These are phyloP conservation scores for Lordiphosa mommai DNA, from an alignment of 1,140 invertebrate genomes.

Conservation along the genomic window DNA sequence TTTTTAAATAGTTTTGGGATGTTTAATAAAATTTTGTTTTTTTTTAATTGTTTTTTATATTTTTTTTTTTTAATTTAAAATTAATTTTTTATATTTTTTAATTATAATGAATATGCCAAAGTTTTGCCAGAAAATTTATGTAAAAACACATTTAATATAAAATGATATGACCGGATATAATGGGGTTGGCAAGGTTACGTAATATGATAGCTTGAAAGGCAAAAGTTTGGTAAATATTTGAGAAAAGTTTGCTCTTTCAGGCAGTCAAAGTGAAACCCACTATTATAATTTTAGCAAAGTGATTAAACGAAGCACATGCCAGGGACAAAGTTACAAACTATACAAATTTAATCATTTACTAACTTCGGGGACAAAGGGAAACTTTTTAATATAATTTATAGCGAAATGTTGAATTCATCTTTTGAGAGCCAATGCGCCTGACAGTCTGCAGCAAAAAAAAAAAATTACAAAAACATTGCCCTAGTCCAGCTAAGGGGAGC, in stretches of 20 bases:
- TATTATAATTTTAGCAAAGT: no score
- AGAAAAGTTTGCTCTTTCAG: conserved; percentile 30
- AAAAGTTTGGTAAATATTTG: conserved; percentile 60
- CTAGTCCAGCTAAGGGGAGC: conserved; percentile 29
- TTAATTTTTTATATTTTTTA: no score
- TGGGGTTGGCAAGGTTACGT: conserved; percentile 7
- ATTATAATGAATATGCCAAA: no score
- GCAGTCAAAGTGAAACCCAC: background rate
- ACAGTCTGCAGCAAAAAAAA: conserved; percentile 29
- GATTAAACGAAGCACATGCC: no score
- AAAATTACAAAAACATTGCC: conserved; percentile 26
- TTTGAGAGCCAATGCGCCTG: background rate
- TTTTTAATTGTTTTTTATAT: no score
- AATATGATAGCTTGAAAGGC: conserved; percentile 42
- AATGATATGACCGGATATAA: background rate
- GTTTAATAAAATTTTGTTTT: no score
- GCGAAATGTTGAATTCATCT: background rate
- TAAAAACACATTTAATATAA: conserved; percentile 27
- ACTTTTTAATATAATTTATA: conserved; percentile 19
- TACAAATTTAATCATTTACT: conserved; percentile 4
- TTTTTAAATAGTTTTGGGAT: no score
- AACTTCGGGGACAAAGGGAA: background rate
- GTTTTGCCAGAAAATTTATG: no score
- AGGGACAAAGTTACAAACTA: no score
- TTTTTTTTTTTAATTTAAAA: no score